phyloP scores from a whole-genome alignment of 2,888 invertebrate species.

The Coleophora deauratella region DNA sequence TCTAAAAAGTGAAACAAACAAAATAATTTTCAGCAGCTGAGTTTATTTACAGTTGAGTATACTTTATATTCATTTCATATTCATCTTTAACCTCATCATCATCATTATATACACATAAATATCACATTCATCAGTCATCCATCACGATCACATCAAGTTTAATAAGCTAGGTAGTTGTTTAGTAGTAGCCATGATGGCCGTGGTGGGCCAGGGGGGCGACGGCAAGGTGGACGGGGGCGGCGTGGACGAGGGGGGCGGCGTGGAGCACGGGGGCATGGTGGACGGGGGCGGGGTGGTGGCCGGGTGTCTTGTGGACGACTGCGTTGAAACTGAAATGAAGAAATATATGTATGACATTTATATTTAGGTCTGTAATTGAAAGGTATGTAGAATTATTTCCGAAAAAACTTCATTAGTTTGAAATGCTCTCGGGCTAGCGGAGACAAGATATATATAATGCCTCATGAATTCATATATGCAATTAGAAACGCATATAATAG shows the following conservation, averaged over 20 bases:
- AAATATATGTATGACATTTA: too few species aligned
- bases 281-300: slow-evolving; percentile 61
- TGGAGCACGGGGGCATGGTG: slow-evolving; percentile 44
- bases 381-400: too few species aligned
- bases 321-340: slow-evolving; percentile 63
- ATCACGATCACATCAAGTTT: slow-evolving; percentile 43
- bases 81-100: slow-evolving; percentile 37
- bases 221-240: slow-evolving; percentile 38
- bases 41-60: slow-evolving; percentile 65
- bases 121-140: slow-evolving; percentile 69
- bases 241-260: slow-evolving; percentile 43
- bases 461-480: too few species aligned
- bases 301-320: slow-evolving; percentile 67
- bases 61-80: slow-evolving; percentile 21
- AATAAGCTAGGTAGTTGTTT: slow-evolving; percentile 36
- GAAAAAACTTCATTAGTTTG: too few species aligned
- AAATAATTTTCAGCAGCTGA: slow-evolving; percentile 59
- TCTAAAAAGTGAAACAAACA: slow-evolving; percentile 17
- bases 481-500: too few species aligned
- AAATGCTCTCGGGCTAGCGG: too few species aligned
- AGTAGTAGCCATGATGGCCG: slow-evolving; percentile 63
- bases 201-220: slow-evolving; percentile 44
- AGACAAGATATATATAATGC: too few species aligned
- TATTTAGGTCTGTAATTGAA: too few species aligned
- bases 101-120: slow-evolving; percentile 68